Percentiles rank a stretch among this genome's conserved stretches.
Evolutionary conservation across 2,113 vertebrate species (phyloP).

Genomic region (Lucifuga dentata): DNA sequence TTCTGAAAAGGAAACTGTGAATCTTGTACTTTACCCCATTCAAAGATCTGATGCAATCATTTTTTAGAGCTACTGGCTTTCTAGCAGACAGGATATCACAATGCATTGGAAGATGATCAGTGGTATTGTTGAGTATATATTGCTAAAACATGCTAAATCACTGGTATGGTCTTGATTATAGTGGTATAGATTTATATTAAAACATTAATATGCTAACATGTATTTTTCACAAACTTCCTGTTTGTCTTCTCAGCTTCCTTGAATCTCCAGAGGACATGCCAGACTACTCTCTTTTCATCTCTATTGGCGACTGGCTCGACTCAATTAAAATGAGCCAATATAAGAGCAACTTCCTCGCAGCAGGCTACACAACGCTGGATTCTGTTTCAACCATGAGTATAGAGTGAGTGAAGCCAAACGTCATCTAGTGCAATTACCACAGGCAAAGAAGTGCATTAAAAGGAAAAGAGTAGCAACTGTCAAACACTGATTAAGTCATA

Average conservation of each 20-base stretch:
- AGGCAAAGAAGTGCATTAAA: background rate
- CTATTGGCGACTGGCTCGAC: conserved; percentile 97
- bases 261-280: conserved; percentile 92
- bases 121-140: too few species aligned
- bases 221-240: conserved; percentile 10
- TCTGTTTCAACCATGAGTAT: conserved; percentile 96
- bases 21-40: too few species aligned
- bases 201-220: background rate
- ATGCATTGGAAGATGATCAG: background rate
- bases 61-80: background rate
- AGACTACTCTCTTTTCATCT: conserved; percentile 96
- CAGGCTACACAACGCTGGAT: conserved; percentile 97
- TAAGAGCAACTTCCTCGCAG: conserved; percentile 96
- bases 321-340: conserved; percentile 99
- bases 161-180: too few species aligned
- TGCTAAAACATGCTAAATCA: background rate
- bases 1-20: too few species aligned
- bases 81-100: background rate
- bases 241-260: conserved; percentile 83
- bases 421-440: conserved; percentile 1
- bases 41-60: too few species aligned
- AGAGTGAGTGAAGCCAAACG: conserved; percentile 91
- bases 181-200: too few species aligned
- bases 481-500: too few species aligned
- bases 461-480: conserved; percentile 5